Base-by-base conservation (phyloP, 2,113 vertebrate species). In the Gobiocypris rarus region DNA sequence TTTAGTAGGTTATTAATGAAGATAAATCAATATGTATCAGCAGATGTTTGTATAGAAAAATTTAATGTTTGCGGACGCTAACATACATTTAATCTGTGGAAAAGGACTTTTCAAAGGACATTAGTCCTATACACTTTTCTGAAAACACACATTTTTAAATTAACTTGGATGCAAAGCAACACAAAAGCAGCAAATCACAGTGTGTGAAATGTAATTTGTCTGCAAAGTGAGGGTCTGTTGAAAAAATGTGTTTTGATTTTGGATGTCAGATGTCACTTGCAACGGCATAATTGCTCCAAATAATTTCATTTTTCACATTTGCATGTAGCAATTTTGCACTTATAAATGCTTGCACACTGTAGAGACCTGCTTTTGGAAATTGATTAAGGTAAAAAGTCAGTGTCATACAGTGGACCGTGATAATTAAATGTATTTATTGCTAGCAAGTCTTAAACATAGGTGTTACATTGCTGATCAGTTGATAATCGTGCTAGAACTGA, bases 401-500 rank as follows among this genome's bases (percentile, higher is more conserved):
- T 65, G 63, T 65, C 63, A 14, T 13, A 14, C 63, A 54, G 52
- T 48, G 73, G 26, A 80, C n/a, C 45, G 9, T 19, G 22, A 79
- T 79, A 63, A 61, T 65, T 24, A 43, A 63, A 28, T 45, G 56
- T 61, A 7, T 78, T 59, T 78, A 24, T 79, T 79, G 38, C 24
- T 9, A 45, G 41, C 41, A 45, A 63, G 22, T 28, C n/a, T 45
- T 17, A 75, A 54, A 80, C 77, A 80, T 45, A 24, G 34, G n/a
- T 15, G 77, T 80, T 22, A 14, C 73, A 31, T 48, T 52, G 73
- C 73, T 50, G 61, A 67, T 80, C 59, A 17, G 14, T 34, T 80
- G 78, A 67, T 80, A 50, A n/a, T 80, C 26, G 43, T 69, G 74
- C 50, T 69, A 59, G 70, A 67, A 75, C 61, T 86, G 81, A 61